Evolutionary conservation across 2,113 vertebrate genomes (phyloP).

Genomic region (Triplophysa tibetana): DNA sequence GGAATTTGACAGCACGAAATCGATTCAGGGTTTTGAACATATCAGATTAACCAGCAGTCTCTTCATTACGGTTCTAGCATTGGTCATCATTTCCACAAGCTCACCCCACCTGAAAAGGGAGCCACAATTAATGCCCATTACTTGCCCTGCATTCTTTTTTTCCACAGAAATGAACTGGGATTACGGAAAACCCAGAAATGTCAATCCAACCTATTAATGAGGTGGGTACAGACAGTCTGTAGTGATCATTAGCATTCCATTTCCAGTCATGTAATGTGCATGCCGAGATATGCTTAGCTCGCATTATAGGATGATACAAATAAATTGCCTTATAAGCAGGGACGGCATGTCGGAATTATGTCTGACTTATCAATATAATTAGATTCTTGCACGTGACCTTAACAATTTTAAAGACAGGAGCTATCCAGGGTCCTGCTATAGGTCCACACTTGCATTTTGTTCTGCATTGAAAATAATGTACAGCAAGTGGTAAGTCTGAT

Average conservation of each 20-base stretch:
- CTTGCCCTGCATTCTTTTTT: constrained; percentile 4
- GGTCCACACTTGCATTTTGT: background rate
- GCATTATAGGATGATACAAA: background rate
- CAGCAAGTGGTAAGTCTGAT: background rate
- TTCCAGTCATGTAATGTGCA: constrained; percentile 56
- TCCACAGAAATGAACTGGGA: constrained; percentile 22
- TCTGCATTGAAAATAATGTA: background rate
- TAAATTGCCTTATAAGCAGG: constrained; percentile 5
- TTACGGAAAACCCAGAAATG: constrained; percentile 63
- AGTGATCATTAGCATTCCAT: constrained; percentile 61
- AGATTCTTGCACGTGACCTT: constrained; percentile 25
- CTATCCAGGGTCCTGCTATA: constrained; percentile 71
- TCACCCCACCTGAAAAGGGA: constrained; percentile 62
- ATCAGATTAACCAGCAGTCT: constrained; percentile 52
- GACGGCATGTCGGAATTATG: constrained; percentile 43
- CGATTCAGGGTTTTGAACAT: constrained; percentile 9
- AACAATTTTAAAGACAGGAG: constrained; percentile 52
- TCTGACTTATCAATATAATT: constrained; percentile 51
- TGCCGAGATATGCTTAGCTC: constrained; percentile 43
- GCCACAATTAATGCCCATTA: constrained; percentile 61
- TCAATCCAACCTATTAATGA: constrained; percentile 68
- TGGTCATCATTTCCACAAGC: constrained; percentile 66
- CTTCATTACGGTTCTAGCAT: constrained; percentile 34
- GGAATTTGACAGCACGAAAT: constrained; percentile 5
- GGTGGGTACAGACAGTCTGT: constrained; percentile 49